Base-by-base conservation (phyloP, 2,797 vertebrate species). In the Furcifer pardalis region DNA sequence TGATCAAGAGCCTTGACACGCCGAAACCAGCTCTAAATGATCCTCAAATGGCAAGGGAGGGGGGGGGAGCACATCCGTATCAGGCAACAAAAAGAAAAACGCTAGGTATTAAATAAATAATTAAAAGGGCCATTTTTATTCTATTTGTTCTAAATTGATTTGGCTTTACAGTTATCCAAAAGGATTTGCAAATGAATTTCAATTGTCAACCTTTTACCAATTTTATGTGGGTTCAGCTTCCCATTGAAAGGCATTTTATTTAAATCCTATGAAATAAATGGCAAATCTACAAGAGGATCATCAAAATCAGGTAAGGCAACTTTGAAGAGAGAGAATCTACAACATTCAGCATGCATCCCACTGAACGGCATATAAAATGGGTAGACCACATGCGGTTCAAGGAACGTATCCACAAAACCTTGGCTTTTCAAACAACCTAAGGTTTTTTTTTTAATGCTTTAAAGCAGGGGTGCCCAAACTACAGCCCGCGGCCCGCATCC, bases 91-190 rank as follows among this genome's bases (percentile, higher is more conserved):
- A 46, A 74, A 71, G 23, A 77, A 52, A 40, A 6, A 9, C 21
- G 32, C 49, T 52, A 35, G 2, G 35, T 77, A 30, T 59, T 56
- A 59, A 37, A 71, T 81, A 60, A 10, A 52, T 40, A 66, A 75
- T 42, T 30, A 35, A 3, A 73, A 79, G 42, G 3, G 21, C 15
- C 32, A 23, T 15, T 25, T 69, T 72, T 49, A 65, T 63, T 5
- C 46, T 19, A 10, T 21, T 71, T 60, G 69, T 71, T 78, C 37
- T 71, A 62, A 84, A 79, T 79, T 52, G 73, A 79, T 23, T 79
- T 65, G 46, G 42, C 49, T 73, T 49, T 7, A 23, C n/a, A 49
- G 56, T 40, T 66, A 32, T 72, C 76, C 44, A 73, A 32, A 10
- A 25, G 25, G 19, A 79, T 63, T 37, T 78, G 42, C 59, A 49